A percentile compares a stretch with the other conserved stretches of the same genome.
Evolutionary conservation across 1,140 invertebrate genomes (phyloP).

Genomic region (Cherax destructor): DNA sequence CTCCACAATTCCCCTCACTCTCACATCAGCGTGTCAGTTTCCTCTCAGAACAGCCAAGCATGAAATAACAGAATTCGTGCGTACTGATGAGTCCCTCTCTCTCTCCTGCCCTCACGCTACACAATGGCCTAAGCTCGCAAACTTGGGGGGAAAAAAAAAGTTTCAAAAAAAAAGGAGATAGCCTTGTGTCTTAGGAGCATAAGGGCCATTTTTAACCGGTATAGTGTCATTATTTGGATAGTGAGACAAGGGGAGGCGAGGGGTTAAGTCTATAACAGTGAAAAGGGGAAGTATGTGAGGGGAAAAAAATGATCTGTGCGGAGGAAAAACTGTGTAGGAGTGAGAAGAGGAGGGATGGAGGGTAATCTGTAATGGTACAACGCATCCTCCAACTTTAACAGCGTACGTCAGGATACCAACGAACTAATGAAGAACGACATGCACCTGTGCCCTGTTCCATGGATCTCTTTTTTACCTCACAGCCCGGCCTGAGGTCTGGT

Average conservation of each 20-base stretch:
- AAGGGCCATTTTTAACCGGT: conserved; percentile 20
- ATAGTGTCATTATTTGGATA: conserved; percentile 11
- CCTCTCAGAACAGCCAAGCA: conserved; percentile 46
- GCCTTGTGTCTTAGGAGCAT: conserved; percentile 6
- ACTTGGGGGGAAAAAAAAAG: neutral
- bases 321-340: neutral
- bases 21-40: conserved; percentile 33
- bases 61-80: conserved; percentile 58
- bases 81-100: conserved; percentile 42
- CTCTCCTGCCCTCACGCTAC: neutral
- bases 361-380: neutral
- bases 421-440: no score
- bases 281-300: neutral
- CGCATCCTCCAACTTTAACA: no score
- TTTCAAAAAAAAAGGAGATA: conserved; percentile 4
- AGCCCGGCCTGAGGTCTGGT: no score
- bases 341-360: neutral
- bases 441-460: no score
- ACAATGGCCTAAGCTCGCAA: conserved; percentile 23
- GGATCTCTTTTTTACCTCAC: no score
- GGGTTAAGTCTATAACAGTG: conserved; percentile 6
- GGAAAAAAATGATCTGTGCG: neutral
- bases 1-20: conserved; percentile 30
- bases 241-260: neutral
- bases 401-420: no score